phyloP scores from a whole-genome alignment of 2,888 invertebrate genomes.

The Bimastos eiseni region DNA sequence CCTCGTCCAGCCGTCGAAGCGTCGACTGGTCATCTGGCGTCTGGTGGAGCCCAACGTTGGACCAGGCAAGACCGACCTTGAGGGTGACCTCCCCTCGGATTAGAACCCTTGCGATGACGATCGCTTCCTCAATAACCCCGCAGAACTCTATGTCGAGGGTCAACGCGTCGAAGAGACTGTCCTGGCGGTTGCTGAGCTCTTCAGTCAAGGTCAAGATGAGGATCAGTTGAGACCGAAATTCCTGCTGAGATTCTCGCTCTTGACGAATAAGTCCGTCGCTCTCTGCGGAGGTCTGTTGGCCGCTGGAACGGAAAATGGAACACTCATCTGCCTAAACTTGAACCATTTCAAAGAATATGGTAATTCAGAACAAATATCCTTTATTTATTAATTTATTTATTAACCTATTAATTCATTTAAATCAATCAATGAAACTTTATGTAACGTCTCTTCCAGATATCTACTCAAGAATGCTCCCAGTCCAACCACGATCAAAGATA shows the following conservation, averaged over 20 bases:
- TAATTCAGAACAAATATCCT: background rate
- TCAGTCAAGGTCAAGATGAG: background rate
- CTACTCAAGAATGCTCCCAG: no score
- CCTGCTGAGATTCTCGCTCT: background rate
- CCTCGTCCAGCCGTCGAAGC: slow-evolving; percentile 13
- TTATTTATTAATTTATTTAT: no score
- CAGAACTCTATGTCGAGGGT: background rate
- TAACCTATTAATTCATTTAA: no score
- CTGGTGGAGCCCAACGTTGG: background rate
- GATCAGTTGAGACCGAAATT: background rate
- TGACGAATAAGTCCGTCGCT: background rate
- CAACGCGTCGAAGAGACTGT: background rate
- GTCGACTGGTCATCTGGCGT: background rate
- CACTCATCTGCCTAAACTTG: background rate
- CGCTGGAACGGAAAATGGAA: background rate
- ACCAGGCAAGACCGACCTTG: background rate
- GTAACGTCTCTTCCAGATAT: no score
- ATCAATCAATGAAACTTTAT: no score
- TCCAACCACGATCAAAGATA: no score
- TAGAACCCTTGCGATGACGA: background rate
- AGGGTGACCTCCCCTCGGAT: background rate
- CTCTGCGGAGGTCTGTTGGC: background rate
- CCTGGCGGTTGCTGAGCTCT: background rate
- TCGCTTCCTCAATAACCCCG: background rate
- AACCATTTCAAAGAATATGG: background rate